These are phyloP conservation scores for Brienomyrus brachyistius DNA, from an alignment of 2,113 vertebrate species.

Conservation along the genomic window DNA sequence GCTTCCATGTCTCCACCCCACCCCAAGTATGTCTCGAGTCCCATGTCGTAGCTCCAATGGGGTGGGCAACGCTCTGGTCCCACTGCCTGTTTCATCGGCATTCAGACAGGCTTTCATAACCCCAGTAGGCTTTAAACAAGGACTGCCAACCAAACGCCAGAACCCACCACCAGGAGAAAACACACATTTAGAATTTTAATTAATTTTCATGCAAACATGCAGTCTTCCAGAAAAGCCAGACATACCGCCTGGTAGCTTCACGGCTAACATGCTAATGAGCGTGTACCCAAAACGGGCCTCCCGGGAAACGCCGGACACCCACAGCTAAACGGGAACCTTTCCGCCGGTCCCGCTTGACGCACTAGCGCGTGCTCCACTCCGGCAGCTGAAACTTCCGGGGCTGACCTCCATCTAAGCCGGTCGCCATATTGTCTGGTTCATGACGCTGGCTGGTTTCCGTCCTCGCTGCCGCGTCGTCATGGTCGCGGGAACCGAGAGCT, in stretches of 20 bases:
- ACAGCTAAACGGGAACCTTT: neutral
- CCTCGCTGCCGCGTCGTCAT: neutral
- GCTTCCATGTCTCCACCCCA: neutral
- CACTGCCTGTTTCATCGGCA: neutral
- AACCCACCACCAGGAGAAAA: neutral
- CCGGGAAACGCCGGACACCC: neutral
- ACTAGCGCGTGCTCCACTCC: neutral
- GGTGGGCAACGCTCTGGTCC: neutral
- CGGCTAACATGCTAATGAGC: neutral
- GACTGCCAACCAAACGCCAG: neutral
- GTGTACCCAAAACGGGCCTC: neutral
- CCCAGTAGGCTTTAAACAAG: neutral
- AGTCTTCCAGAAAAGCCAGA: neutral
- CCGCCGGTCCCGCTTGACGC: neutral
- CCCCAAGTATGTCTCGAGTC: neutral
- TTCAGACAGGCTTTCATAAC: neutral
- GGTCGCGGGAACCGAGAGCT: neutral
- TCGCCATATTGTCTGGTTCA: neutral
- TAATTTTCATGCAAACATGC: neutral
- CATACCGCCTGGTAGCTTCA: neutral
- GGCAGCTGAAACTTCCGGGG: neutral
- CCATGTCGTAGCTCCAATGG: neutral
- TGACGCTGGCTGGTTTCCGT: neutral
- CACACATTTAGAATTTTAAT: slow-evolving; percentile 7
- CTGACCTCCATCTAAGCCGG: neutral